Percentiles rank a stretch among this genome's conserved stretches.
phyloP scores from a whole-genome alignment of 2,113 vertebrate genomes.

The Pseudonaja textilis region DNA sequence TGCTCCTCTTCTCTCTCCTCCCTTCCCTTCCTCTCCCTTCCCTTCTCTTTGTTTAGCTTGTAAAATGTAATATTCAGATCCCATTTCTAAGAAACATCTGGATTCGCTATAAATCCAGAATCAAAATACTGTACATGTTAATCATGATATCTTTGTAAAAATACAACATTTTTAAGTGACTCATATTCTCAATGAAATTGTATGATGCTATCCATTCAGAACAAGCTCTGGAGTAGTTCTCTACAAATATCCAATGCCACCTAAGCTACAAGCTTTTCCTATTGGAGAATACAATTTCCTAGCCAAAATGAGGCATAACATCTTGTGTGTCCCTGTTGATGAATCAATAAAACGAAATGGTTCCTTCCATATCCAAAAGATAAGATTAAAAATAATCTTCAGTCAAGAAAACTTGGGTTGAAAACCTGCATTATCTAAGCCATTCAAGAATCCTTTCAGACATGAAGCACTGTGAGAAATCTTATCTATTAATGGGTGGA shows the following conservation, averaged over 20 bases:
- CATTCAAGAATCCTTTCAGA: not conserved
- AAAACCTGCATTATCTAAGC: not conserved
- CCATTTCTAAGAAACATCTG: not conserved
- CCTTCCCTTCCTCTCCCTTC: rapidly evolving
- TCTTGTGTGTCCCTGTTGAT: not conserved
- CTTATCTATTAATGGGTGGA: slow-evolving; percentile 13
- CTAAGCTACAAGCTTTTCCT: not conserved
- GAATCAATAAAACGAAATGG: not conserved
- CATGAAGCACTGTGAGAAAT: not conserved
- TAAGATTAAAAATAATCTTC: not conserved
- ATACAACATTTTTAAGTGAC: not conserved
- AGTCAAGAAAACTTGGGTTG: not conserved
- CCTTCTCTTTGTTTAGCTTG: not conserved
- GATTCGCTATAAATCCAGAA: not conserved
- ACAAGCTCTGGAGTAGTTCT: not conserved
- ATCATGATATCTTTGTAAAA: not conserved
- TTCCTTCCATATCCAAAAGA: not conserved
- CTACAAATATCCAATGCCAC: not conserved
- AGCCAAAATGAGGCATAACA: not conserved
- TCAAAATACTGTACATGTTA: not conserved
- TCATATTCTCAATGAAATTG: not conserved
- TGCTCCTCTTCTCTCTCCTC: too few species aligned
- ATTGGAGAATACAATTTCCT: not conserved
- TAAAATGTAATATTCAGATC: not conserved
- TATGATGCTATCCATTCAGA: not conserved